Base-by-base conservation (phyloP, 2,888 invertebrate species). In the Tenthredo mesomela region DNA sequence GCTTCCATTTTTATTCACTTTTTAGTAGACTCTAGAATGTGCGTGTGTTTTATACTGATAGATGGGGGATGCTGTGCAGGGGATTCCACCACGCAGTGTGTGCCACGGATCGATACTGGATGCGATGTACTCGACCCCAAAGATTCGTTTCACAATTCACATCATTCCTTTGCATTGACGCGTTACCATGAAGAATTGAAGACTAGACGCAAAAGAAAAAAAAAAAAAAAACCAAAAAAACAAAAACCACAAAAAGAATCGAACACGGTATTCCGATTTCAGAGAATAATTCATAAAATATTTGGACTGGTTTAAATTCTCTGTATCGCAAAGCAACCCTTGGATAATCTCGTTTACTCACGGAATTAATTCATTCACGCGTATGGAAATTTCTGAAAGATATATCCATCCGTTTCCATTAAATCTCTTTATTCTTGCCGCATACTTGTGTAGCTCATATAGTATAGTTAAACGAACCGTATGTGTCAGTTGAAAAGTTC, bases 41-140 rank as follows among this genome's bases (percentile, higher is more conserved):
- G 71, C 71, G 71, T 73, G 71, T 43, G 12, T 43, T 73, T 73
- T 10, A 73, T 73, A 21, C 29, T 25, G 43, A 73, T 73, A 43
- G 10, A 73, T 43, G n/a, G 71, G 71, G 71, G 71, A 73, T 43
- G 71, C 71, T 73, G 71, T 73, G 71, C 71, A 73, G 43, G 71
- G 71, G 71, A 73, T 73, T 40, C 21, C 21, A 6, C 15, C 43
- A 43, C 71, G 43, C 25, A 73, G 21, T 43, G 71, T 25, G 71
- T 73, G 12, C 21, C 71, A 21, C 43, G n/a, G 71, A n/a, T 73
- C 71, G 71, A 73, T 73, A 73, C 71, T 29, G 71, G 43, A 67
- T 61, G 61, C 21, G 58, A 25, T 37, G n/a, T 73, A 40, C 71
- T 73, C 71, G 71, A 21, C 71, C 71, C 40, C 6, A 73, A 67